These are phyloP conservation scores for Notarius quadriscutis DNA, from an alignment of 2,113 vertebrate species.

Conservation along the genomic window DNA sequence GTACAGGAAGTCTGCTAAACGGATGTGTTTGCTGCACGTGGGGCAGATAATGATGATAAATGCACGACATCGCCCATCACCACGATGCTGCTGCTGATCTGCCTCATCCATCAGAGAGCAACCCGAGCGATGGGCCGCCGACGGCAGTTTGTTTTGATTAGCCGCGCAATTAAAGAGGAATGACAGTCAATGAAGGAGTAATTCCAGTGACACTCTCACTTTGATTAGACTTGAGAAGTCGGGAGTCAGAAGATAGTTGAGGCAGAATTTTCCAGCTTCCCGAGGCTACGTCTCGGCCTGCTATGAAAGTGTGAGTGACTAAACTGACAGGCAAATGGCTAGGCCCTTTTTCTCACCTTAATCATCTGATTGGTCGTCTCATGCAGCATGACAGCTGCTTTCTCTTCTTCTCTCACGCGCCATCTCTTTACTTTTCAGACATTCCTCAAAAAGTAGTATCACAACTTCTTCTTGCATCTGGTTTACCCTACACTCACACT, in stretches of 20 bases:
- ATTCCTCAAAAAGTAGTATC: slow-evolving; percentile 10
- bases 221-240: slow-evolving; percentile 60
- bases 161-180: slow-evolving; percentile 69
- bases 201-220: slow-evolving; percentile 64
- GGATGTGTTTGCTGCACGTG: slow-evolving; percentile 32
- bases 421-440: not conserved
- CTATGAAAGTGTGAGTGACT: slow-evolving; percentile 33
- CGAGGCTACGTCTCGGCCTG: slow-evolving; percentile 7
- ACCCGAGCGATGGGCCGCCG: slow-evolving; percentile 56
- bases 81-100: slow-evolving; percentile 58
- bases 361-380: slow-evolving; percentile 50
- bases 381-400: slow-evolving; percentile 40
- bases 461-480: not conserved
- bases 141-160: slow-evolving; percentile 72
- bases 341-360: slow-evolving; percentile 40
- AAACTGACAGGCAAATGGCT: slow-evolving; percentile 50
- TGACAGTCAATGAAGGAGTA: slow-evolving; percentile 71
- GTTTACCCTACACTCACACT: not conserved
- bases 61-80: slow-evolving; percentile 37
- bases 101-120: slow-evolving; percentile 58
- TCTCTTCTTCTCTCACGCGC: not conserved
- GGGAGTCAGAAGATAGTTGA: slow-evolving; percentile 48
- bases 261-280: slow-evolving; percentile 41
- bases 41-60: slow-evolving; percentile 57
- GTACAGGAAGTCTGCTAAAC: slow-evolving; percentile 35